Evolutionary conservation across 2,797 vertebrate genomes (phyloP).

Genomic region (Pangasius sanitwongsei): DNA sequence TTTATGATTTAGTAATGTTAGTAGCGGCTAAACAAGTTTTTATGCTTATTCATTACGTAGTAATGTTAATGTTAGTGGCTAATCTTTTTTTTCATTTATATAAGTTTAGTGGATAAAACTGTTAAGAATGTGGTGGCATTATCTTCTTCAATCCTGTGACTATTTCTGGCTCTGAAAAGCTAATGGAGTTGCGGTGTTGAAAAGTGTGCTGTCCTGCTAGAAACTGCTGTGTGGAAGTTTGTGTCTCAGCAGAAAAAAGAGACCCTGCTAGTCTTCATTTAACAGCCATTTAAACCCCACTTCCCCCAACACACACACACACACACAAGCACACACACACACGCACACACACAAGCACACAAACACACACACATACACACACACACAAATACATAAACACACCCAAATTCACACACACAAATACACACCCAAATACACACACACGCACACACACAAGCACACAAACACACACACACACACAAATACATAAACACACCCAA

Average conservation of each 20-base stretch:
- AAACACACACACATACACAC: too few relatives aligned
- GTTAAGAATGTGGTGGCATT: not conserved
- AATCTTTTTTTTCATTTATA: not conserved
- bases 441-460: not conserved
- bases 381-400: too few relatives aligned
- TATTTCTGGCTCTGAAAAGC: not conserved
- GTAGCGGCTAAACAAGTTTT: not conserved
- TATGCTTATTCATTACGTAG: not conserved
- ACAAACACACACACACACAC: not conserved
- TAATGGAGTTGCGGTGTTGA: not conserved
- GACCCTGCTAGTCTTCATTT: not conserved
- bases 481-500: not conserved
- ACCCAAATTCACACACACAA: too few relatives aligned
- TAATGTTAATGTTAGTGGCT: not conserved
- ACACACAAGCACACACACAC: not conserved
- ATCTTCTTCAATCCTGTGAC: not conserved
- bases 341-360: not conserved
- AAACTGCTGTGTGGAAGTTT: not conserved
- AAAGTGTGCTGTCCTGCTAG: not conserved
- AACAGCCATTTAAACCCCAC: not conserved
- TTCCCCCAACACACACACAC: not conserved
- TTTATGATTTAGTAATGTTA: too few relatives aligned
- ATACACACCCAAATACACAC: not conserved
- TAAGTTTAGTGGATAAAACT: not conserved
- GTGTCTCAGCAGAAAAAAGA: constrained; percentile 5